Conservation (phyloP, 1,140 invertebrate species). For the Scaptodrosophila lebanonensis region DNA sequence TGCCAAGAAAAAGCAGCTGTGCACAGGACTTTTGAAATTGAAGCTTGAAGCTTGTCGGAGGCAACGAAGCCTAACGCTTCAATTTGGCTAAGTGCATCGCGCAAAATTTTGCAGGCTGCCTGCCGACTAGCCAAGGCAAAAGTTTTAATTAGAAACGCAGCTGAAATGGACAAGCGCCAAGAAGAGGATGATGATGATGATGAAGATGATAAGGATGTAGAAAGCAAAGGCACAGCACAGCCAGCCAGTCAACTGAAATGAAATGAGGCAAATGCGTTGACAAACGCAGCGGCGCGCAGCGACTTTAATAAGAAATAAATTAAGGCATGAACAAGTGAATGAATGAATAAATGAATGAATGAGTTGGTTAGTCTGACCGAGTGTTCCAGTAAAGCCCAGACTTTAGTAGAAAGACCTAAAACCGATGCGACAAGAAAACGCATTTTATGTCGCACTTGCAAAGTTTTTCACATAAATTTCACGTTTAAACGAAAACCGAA, state of each 20-base stretch:
- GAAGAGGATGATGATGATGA: slow-evolving; percentile 3
- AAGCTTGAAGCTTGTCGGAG: too few relatives aligned
- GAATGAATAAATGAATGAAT: slow-evolving; percentile 31
- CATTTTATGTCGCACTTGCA: slow-evolving; percentile 43
- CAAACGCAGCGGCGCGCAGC: slow-evolving; percentile 57
- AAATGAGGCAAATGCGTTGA: slow-evolving; percentile 69
- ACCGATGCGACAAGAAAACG: slow-evolving; percentile 21
- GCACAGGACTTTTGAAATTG: too few relatives aligned
- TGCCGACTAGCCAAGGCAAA: slow-evolving; percentile 37
- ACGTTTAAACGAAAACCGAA: slow-evolving; percentile 7
- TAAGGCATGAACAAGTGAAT: slow-evolving; percentile 37
- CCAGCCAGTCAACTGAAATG: slow-evolving; percentile 64
- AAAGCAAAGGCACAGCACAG: neutral
- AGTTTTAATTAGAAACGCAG: slow-evolving; percentile 73
- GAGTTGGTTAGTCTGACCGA: too few relatives aligned
- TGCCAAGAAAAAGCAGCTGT: too few relatives aligned
- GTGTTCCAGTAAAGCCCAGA: too few relatives aligned
- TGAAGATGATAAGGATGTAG: neutral
- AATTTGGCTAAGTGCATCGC: slow-evolving; percentile 67
- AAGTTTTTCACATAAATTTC: slow-evolving; percentile 72
- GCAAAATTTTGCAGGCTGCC: slow-evolving; percentile 37
- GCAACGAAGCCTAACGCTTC: too few relatives aligned
- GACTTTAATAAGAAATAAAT: too few relatives aligned
- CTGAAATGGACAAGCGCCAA: slow-evolving; percentile 23
- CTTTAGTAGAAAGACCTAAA: slow-evolving; percentile 22